phyloP scores from a whole-genome alignment of 1,140 invertebrate species.

The Lordiphosa stackelbergi region DNA sequence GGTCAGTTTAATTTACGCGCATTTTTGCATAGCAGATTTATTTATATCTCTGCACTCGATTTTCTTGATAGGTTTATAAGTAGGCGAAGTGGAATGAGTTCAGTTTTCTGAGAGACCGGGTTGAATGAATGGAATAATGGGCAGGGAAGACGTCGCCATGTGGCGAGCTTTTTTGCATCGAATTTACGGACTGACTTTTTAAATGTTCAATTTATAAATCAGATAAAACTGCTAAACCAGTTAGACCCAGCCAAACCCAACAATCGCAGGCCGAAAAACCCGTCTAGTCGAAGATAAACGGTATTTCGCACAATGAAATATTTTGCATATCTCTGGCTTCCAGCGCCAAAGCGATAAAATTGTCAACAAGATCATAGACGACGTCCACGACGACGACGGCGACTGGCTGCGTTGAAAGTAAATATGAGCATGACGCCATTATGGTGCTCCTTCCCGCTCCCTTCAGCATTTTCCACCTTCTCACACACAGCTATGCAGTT shows the following conservation, averaged over 20 bases:
- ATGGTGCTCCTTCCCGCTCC: conserved; percentile 20
- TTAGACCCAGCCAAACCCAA: not conserved
- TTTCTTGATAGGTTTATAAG: conserved; percentile 29
- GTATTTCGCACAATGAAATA: conserved; percentile 70
- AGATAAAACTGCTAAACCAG: not conserved
- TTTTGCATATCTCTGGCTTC: conserved; percentile 70
- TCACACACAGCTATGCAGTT: conserved; percentile 15
- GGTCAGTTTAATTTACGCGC: conserved; percentile 72
- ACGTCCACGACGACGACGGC: conserved; percentile 27
- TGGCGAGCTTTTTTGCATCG: too few relatives aligned
- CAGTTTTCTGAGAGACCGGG: conserved; percentile 22
- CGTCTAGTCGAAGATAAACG: conserved; percentile 46
- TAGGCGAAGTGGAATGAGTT: conserved; percentile 13
- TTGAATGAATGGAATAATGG: too few relatives aligned
- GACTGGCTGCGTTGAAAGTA: conserved; percentile 70
- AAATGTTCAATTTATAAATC: conserved; percentile 6
- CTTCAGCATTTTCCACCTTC: not conserved
- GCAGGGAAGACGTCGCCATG: too few relatives aligned
- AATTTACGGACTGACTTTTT: conserved; percentile 12
- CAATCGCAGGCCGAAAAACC: conserved; percentile 7
- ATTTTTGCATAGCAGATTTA: conserved; percentile 54
- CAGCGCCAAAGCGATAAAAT: conserved; percentile 65
- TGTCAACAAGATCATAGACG: conserved; percentile 75
- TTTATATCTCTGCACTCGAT: conserved; percentile 41
- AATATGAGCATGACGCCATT: conserved; percentile 75